Evolutionary conservation across 2,888 invertebrate species (phyloP).

Genomic region (Apotomis turbidana): DNA sequence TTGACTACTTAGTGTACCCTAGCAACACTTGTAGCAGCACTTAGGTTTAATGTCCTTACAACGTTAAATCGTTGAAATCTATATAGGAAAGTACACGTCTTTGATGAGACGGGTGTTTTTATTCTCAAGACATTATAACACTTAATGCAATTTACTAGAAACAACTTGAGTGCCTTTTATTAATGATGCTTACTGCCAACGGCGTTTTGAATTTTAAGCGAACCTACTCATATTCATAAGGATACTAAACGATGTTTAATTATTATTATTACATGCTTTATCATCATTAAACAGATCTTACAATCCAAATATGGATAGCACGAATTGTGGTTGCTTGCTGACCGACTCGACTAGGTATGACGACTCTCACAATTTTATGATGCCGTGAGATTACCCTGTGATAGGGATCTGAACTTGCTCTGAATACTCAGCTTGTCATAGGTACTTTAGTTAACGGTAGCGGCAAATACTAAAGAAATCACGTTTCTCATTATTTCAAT

Average conservation of each 20-base stretch:
- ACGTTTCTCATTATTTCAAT: not conserved
- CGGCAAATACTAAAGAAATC: not conserved
- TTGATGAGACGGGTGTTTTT: no score
- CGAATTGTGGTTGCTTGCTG: no score
- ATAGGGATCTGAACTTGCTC: constrained; percentile 7
- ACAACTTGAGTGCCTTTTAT: not conserved
- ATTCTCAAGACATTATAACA: no score
- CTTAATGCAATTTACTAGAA: not conserved
- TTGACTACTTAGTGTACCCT: no score
- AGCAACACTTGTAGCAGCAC: no score
- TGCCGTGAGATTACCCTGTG: not conserved
- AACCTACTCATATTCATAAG: not conserved
- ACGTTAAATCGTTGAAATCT: no score
- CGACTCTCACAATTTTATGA: not conserved
- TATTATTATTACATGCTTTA: not conserved
- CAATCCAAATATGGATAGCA: no score
- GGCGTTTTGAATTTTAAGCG: not conserved
- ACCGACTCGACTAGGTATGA: not conserved
- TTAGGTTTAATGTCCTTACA: no score
- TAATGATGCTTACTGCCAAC: no score
- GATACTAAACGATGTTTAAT: not conserved
- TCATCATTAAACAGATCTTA: not conserved
- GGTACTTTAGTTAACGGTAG: not conserved
- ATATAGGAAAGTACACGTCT: no score
- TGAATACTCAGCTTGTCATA: not conserved